Evolutionary conservation across 2,113 vertebrate genomes (phyloP).

Genomic region (Dromaius novaehollandiae): DNA sequence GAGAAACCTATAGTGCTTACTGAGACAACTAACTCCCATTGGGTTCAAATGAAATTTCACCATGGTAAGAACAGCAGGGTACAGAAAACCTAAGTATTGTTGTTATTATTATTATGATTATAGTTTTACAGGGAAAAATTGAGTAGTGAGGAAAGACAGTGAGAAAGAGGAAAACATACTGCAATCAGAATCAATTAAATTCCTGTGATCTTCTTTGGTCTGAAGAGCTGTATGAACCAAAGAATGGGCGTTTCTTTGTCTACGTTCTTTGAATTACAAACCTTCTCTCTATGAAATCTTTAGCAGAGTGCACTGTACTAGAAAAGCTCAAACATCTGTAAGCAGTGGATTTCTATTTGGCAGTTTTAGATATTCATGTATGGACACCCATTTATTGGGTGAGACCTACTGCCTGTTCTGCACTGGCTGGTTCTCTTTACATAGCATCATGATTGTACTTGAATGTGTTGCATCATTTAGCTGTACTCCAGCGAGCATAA

Average conservation of each 20-base stretch:
- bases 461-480: background rate
- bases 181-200: background rate
- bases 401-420: background rate
- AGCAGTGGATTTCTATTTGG: background rate
- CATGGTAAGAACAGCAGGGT: background rate
- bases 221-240: background rate
- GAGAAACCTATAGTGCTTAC: slow-evolving; percentile 23
- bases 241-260: background rate
- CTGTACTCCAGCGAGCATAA: background rate
- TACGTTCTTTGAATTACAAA: background rate
- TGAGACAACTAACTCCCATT: slow-evolving; percentile 37
- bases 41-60: slow-evolving; percentile 58
- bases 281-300: background rate
- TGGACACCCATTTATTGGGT: background rate
- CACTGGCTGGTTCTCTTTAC: background rate
- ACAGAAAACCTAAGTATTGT: background rate
- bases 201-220: background rate
- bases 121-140: background rate
- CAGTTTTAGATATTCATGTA: background rate
- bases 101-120: background rate
- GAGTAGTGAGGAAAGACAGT: background rate
- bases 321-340: background rate
- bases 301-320: background rate
- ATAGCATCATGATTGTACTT: background rate
- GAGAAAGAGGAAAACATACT: background rate